These are phyloP conservation scores for Pycnonotus jocosus DNA, from an alignment of 2,113 vertebrate genomes.

Conservation along the genomic window DNA sequence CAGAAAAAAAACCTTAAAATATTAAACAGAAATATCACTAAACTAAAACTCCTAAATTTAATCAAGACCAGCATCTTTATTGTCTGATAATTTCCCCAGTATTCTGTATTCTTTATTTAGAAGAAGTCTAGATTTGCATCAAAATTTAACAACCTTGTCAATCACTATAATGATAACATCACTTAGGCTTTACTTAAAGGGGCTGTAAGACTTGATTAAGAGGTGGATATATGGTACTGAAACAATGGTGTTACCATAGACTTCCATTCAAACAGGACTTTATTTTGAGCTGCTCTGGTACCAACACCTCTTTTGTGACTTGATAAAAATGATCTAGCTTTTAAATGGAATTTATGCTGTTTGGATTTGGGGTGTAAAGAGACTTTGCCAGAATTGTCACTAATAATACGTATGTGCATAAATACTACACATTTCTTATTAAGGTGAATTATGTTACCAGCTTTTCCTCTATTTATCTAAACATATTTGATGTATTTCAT, in stretches of 20 bases:
- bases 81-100: neutral
- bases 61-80: neutral
- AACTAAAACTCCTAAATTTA: neutral
- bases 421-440: constrained; percentile 1
- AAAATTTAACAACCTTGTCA: neutral
- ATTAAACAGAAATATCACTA: neutral
- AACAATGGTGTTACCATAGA: neutral
- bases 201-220: neutral
- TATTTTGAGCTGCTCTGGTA: constrained; percentile 24
- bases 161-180: neutral
- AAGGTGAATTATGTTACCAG: constrained; percentile 12
- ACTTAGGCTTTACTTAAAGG: neutral
- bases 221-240: neutral
- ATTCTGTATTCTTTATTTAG: neutral
- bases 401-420: constrained; percentile 1
- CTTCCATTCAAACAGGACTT: constrained; percentile 27
- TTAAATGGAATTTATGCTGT: constrained; percentile 21
- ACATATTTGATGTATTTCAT: constrained; percentile 51
- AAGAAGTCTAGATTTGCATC: neutral
- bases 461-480: constrained; percentile 2
- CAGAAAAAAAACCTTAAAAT: neutral
- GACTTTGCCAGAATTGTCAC: constrained; percentile 13
- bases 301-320: constrained; percentile 43
- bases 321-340: constrained; percentile 34
- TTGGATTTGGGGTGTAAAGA: constrained; percentile 39